Conservation (phyloP, 92 coral and sea anemone genomes). For the Virgularia gustaviana region DNA sequence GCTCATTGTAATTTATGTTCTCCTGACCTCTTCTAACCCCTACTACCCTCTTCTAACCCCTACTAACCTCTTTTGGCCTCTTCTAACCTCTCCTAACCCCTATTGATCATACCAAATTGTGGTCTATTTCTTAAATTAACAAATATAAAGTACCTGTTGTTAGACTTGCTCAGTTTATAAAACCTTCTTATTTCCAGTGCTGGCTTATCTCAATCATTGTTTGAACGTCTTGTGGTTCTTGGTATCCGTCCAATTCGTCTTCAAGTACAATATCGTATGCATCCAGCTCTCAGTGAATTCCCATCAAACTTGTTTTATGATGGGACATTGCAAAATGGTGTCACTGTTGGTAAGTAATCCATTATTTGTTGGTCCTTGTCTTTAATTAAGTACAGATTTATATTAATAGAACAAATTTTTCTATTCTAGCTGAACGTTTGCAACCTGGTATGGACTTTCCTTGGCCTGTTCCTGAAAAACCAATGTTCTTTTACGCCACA, state of each 20-base stretch:
- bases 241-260: slow-evolving; percentile 99
- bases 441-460: slow-evolving; percentile 98
- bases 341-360: slow-evolving; percentile 69
- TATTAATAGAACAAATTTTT: no score
- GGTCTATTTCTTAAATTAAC: neutral
- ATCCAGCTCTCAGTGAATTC: slow-evolving; percentile 96
- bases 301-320: slow-evolving; percentile 98
- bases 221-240: slow-evolving; percentile 95
- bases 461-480: slow-evolving; percentile 97
- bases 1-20: no score
- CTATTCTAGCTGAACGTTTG: slow-evolving; percentile 72
- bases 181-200: slow-evolving; percentile 62
- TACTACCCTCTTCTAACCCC: no score
- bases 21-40: no score
- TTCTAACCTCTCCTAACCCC: no score
- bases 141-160: neutral
- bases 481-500: slow-evolving; percentile 95
- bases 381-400: neutral
- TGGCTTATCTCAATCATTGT: slow-evolving; percentile 95
- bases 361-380: neutral
- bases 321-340: slow-evolving; percentile 99
- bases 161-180: neutral
- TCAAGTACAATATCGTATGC: slow-evolving; percentile 99
- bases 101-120: no score
- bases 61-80: no score